Percentiles rank a stretch among this genome's conserved stretches.
Conservation (phyloP, 2,113 vertebrate species). For the Bufo gargarizans region DNA sequence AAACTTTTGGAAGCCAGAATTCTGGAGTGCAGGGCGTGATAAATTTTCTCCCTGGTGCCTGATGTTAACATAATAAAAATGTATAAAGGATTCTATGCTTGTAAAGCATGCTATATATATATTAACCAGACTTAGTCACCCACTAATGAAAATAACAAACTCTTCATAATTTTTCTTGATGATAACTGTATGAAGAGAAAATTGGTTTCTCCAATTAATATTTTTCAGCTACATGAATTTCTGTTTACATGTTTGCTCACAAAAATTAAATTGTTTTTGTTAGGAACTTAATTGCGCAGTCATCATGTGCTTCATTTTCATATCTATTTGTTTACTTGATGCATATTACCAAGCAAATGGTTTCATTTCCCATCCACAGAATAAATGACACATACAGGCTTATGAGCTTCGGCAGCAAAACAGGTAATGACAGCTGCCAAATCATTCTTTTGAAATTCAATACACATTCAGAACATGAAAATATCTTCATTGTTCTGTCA, state of each 20-base stretch:
- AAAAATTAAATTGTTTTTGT: conserved; percentile 8
- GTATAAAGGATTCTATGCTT: neutral
- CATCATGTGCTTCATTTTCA: conserved; percentile 4
- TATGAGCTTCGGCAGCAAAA: conserved; percentile 18
- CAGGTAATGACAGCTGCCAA: conserved; percentile 36
- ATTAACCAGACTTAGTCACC: neutral
- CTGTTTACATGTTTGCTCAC: neutral
- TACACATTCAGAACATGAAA: conserved; percentile 1
- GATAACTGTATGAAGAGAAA: neutral
- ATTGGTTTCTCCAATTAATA: neutral
- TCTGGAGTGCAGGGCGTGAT: too few relatives aligned
- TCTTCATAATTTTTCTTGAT: neutral
- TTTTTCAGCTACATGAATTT: neutral
- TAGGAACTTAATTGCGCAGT: conserved; percentile 10
- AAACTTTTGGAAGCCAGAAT: too few relatives aligned
- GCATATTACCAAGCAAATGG: conserved; percentile 19
- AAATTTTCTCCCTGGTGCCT: neutral
- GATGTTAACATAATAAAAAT: neutral
- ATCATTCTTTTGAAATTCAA: neutral
- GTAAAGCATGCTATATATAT: neutral
- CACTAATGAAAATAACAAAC: neutral
- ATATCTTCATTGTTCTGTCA: neutral
- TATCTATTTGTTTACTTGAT: conserved; percentile 27
- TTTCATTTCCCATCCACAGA: conserved; percentile 12
- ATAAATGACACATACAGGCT: conserved; percentile 17